phyloP scores from a whole-genome alignment of 2,113 vertebrate genomes.

The Pedionomus torquatus region DNA sequence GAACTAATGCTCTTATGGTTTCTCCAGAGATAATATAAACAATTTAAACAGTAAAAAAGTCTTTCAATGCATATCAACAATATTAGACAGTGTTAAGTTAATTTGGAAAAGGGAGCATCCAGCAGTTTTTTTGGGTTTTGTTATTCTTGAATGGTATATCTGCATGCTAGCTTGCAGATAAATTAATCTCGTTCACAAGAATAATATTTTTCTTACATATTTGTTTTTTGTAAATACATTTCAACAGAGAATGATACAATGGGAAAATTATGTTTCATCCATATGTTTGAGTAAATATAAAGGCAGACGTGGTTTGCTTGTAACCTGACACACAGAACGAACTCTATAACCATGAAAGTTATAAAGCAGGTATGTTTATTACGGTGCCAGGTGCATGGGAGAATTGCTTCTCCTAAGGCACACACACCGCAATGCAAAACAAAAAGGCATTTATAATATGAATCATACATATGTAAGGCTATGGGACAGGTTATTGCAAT shows the following conservation, averaged over 20 bases:
- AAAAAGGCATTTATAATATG: too few species aligned
- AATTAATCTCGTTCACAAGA: constrained; percentile 52
- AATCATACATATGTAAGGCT: too few species aligned
- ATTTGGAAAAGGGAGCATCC: neutral
- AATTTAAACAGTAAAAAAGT: neutral
- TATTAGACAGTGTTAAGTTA: neutral
- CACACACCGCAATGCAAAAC: too few species aligned
- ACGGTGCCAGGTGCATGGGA: too few species aligned
- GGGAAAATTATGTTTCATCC: constrained; percentile 45
- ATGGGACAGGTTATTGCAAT: too few species aligned
- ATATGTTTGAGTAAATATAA: constrained; percentile 37
- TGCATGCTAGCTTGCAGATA: constrained; percentile 58
- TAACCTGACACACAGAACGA: neutral
- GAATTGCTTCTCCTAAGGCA: too few species aligned
- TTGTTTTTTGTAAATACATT: constrained; percentile 62
- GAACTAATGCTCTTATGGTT: neutral
- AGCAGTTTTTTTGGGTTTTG: neutral
- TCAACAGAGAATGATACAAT: constrained; percentile 20
- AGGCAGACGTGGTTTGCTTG: constrained; percentile 44
- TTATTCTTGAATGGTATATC: neutral
- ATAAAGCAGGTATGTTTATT: too few species aligned
- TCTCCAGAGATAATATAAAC: neutral
- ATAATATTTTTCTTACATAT: constrained; percentile 52
- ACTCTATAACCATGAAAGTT: too few species aligned
- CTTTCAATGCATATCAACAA: neutral